A percentile compares a stretch with the other conserved stretches of the same genome.
Conservation (phyloP, 2,797 vertebrate genomes). For the Pygocentrus nattereri region DNA sequence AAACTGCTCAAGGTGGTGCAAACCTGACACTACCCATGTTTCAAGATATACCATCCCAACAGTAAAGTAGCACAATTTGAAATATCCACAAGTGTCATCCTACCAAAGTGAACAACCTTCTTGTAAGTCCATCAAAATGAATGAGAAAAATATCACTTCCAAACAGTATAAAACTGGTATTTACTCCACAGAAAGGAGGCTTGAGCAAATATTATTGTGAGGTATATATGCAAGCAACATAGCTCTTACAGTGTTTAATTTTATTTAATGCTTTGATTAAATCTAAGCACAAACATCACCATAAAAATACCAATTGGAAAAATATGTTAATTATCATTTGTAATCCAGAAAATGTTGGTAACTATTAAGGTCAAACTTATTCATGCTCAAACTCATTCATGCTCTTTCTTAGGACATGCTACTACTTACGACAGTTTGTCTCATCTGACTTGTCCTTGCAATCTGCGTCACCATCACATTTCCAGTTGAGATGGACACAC, state of each 20-base stretch:
- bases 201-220: too few species aligned
- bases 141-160: neutral
- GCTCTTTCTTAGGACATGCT: slow-evolving; percentile 43
- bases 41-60: neutral
- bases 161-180: neutral
- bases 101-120: neutral
- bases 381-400: neutral
- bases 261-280: too few species aligned
- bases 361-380: too few species aligned
- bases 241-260: too few species aligned
- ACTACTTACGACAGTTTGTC: slow-evolving; percentile 90
- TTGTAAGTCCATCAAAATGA: neutral
- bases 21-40: too few species aligned
- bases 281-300: too few species aligned
- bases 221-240: too few species aligned
- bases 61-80: neutral
- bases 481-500: slow-evolving; percentile 95
- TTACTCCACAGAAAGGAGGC: too few species aligned
- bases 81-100: neutral
- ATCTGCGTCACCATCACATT: slow-evolving; percentile 94
- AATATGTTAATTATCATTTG: too few species aligned
- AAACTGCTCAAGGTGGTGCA: neutral
- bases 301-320: too few species aligned
- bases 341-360: neutral
- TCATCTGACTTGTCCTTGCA: slow-evolving; percentile 99